A percentile compares a stretch with the other conserved stretches of the same genome.
Evolutionary conservation across 1,140 invertebrate genomes (phyloP).

Genomic region (Onthophagus taurus): DNA sequence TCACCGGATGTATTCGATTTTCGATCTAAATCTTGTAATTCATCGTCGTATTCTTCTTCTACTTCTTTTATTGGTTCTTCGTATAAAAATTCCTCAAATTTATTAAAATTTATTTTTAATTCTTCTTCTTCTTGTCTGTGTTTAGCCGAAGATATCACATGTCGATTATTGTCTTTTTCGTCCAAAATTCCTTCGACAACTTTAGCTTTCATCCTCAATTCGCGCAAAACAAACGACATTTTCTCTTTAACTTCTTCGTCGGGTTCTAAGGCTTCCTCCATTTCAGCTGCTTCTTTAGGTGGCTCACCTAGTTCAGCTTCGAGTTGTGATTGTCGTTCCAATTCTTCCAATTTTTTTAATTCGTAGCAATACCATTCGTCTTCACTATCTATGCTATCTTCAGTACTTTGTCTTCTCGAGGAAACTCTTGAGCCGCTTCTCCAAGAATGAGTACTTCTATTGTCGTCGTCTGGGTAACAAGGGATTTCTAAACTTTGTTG

Average conservation of each 20-base stretch:
- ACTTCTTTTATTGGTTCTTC: constrained; percentile 31
- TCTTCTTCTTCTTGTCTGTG: constrained; percentile 34
- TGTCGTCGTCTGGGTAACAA: constrained; percentile 68
- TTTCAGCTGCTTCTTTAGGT: constrained; percentile 49
- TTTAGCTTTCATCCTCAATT: constrained; percentile 59
- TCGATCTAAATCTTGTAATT: constrained; percentile 29
- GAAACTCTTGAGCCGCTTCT: constrained; percentile 77
- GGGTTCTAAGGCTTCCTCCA: constrained; percentile 46
- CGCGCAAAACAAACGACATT: constrained; percentile 66
- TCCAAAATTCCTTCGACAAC: constrained; percentile 33
- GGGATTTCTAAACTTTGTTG: constrained; percentile 76
- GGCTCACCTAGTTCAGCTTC: constrained; percentile 53
- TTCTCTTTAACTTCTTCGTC: constrained; percentile 62
- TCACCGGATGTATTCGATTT: constrained; percentile 62
- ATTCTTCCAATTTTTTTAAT: constrained; percentile 72
- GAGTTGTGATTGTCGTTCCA: constrained; percentile 64
- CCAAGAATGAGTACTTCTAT: constrained; percentile 74
- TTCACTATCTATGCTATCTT: constrained; percentile 87
- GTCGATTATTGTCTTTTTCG: constrained; percentile 30
- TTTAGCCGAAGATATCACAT: constrained; percentile 39
- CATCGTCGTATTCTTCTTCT: constrained; percentile 43
- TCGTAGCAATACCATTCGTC: constrained; percentile 92
- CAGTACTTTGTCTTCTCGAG: constrained; percentile 79
- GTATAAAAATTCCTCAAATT: not conserved
- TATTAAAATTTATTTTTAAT: constrained; percentile 1